These are phyloP conservation scores for Octomys mimax DNA, from an alignment of 2,797 vertebrate genomes.

Conservation along the genomic window DNA sequence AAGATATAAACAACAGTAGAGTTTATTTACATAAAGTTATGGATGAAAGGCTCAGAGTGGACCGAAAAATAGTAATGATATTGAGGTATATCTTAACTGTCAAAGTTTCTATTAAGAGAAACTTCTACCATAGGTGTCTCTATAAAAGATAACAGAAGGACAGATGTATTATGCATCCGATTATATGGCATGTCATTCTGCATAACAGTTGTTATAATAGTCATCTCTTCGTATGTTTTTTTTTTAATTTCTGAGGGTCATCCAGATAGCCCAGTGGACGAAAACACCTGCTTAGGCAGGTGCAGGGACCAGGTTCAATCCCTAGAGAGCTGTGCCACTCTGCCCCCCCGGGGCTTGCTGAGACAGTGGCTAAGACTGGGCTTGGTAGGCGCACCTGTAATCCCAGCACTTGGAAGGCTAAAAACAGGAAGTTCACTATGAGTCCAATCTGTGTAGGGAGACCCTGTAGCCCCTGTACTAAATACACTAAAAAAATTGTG, in stretches of 20 bases:
- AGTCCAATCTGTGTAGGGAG: too few relatives aligned
- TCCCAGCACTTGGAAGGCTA: too few relatives aligned
- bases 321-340: too few relatives aligned
- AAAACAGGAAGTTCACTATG: too few relatives aligned
- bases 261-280: too few relatives aligned
- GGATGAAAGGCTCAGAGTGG: not conserved
- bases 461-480: too few relatives aligned
- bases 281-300: too few relatives aligned
- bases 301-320: too few relatives aligned
- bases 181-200: not conserved
- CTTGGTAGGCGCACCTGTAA: too few relatives aligned
- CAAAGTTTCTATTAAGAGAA: constrained; percentile 12
- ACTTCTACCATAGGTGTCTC: not conserved
- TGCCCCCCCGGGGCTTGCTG: too few relatives aligned
- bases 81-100: not conserved
- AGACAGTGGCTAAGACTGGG: too few relatives aligned
- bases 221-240: not conserved
- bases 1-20: constrained; percentile 22
- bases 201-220: not conserved
- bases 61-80: not conserved
- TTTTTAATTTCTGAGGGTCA: not conserved
- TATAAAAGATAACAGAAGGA: not conserved
- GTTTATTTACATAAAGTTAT: not conserved
- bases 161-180: not conserved
- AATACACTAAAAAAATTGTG: too few relatives aligned